Evolutionary conservation across 2,888 invertebrate species (phyloP).

Genomic region (Pammene fasciana): DNA sequence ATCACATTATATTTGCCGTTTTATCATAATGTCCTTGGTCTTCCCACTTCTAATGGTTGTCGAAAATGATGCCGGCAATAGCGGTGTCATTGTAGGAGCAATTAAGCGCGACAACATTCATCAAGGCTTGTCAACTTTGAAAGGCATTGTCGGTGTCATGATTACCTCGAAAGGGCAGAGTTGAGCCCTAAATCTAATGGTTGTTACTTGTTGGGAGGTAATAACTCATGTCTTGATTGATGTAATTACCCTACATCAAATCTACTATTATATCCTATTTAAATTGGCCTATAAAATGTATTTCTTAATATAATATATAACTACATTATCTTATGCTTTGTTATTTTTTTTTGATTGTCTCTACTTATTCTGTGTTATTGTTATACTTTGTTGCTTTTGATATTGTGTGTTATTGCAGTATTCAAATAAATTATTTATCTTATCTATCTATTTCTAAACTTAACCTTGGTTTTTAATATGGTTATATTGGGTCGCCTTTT

Average conservation of each 20-base stretch:
- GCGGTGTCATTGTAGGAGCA: constrained; percentile 28
- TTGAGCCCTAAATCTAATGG: constrained; percentile 18
- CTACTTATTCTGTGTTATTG: no score
- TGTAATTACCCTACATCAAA: neutral
- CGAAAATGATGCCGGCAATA: constrained; percentile 22
- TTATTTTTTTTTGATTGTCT: no score
- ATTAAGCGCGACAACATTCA: constrained; percentile 27
- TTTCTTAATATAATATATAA: no score
- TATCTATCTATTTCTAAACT: no score
- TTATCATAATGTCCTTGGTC: neutral
- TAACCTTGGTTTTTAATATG: neutral
- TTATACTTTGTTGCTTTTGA: no score
- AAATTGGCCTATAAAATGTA: no score
- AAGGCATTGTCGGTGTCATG: constrained; percentile 16
- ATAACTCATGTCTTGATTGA: neutral
- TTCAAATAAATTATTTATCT: no score
- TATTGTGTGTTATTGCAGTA: no score
- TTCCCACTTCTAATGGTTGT: neutral
- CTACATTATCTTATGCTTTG: no score
- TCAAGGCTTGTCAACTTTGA: constrained; percentile 26
- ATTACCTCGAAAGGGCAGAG: constrained; percentile 5
- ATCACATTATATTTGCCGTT: no score
- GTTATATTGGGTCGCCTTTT: neutral
- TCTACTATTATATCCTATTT: no score
- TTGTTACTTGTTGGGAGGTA: neutral